Percentiles rank a stretch among this genome's conserved stretches.
phyloP scores from a whole-genome alignment of 2,888 invertebrate genomes.

The Coelopa pilipes region DNA sequence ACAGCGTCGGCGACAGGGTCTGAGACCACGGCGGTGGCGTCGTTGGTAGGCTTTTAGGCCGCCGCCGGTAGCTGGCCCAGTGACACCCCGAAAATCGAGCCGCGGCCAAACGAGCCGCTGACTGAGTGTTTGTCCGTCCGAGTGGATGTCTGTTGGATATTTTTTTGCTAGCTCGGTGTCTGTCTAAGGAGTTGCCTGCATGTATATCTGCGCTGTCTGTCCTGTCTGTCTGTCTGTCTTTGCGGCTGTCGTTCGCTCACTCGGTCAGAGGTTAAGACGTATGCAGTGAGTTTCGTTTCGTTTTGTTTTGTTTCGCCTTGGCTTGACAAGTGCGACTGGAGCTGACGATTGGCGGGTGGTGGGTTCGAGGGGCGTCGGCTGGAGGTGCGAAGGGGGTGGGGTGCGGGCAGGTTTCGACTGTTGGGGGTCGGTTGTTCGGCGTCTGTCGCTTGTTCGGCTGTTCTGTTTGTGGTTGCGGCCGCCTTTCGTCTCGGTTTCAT shows the following conservation, averaged over 20 bases:
- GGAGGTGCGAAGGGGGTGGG: neutral
- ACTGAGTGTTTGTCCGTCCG: neutral
- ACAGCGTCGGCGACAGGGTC: neutral
- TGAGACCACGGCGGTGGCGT: neutral
- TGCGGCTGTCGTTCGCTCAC: constrained; percentile 13
- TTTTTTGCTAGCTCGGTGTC: neutral
- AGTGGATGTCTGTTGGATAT: constrained; percentile 1
- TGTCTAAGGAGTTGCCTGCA: neutral
- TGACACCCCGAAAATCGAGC: constrained; percentile 28
- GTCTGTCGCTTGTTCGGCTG: constrained; percentile 1
- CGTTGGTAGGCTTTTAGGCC: constrained; percentile 17
- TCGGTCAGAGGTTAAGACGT: constrained; percentile 36
- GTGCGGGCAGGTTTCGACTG: neutral
- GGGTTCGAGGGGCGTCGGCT: neutral
- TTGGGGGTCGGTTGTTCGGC: constrained; percentile 3
- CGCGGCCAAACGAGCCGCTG: neutral
- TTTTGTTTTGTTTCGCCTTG: constrained; percentile 10
- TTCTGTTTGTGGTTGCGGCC: neutral
- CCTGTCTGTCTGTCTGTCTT: neutral
- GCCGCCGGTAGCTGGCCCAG: constrained; percentile 29
- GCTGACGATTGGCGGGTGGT: too few species aligned
- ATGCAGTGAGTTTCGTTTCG: constrained; percentile 12
- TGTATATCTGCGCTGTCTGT: constrained; percentile 1
- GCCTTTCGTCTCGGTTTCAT: constrained; percentile 24
- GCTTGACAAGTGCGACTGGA: constrained; percentile 16